phyloP scores from a whole-genome alignment of 2,113 vertebrate species.

The Oceanites oceanicus region DNA sequence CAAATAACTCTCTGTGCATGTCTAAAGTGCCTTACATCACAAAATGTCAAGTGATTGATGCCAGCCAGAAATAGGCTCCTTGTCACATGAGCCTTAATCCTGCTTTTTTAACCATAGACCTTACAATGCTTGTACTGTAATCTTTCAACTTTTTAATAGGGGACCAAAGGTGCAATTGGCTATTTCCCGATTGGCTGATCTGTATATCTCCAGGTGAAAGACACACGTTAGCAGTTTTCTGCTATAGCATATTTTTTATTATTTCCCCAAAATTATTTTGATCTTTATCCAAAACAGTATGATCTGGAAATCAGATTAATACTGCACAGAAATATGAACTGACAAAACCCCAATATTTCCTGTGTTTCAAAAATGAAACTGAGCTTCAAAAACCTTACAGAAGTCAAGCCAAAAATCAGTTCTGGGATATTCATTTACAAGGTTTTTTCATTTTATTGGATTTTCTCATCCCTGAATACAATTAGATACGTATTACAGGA shows the following conservation, averaged over 20 bases:
- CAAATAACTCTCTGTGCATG: neutral
- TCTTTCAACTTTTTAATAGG: neutral
- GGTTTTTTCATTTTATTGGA: neutral
- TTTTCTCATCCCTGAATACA: neutral
- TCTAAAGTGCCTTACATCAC: neutral
- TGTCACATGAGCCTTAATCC: neutral
- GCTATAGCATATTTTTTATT: neutral
- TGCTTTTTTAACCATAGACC: neutral
- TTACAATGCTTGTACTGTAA: neutral
- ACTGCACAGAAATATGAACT: neutral
- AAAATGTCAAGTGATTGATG: neutral
- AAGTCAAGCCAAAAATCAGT: neutral
- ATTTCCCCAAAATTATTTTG: neutral
- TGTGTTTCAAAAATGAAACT: neutral
- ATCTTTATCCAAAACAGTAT: neutral
- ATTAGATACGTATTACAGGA: neutral
- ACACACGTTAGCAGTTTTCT: neutral
- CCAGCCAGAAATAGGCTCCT: neutral
- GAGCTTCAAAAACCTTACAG: neutral
- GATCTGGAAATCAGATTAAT: neutral
- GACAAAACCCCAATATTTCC: neutral
- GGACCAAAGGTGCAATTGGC: neutral
- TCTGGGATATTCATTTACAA: neutral
- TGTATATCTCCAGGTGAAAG: neutral
- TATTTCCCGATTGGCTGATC: neutral